Base-by-base conservation (phyloP, 2,113 vertebrate species). In the Anolis sagrei region DNA sequence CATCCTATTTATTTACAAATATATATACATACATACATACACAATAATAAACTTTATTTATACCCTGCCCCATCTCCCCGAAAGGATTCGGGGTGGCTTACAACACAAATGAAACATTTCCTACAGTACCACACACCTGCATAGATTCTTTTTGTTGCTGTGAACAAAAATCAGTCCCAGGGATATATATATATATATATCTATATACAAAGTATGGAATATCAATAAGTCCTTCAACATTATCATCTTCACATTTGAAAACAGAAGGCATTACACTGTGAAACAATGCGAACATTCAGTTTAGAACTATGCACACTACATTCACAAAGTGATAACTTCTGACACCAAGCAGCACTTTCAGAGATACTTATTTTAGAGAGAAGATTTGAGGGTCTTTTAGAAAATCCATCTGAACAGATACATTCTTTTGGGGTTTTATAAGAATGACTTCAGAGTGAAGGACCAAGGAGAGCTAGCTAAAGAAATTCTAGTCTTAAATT, bases 1-100 rank as follows among this genome's bases (percentile, higher is more conserved):
- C 94, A 95, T 95, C 95, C 95, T 97, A 95, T 96, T 93, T 97
- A 96, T 97, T 95, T 97, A 97, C 96, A 97, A 58, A 90, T 94
- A 92, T 94, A 96, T 92, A 92, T 86, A 91, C 29, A 96, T 92
- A 92, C 94, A 96, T 92, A 93, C 86, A n/a, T n/a, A n/a, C n/a
- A n/a, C n/a, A n/a, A n/a, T n/a, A n/a, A n/a, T n/a, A n/a, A n/a
- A n/a, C n/a, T n/a, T n/a, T n/a, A n/a, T n/a, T n/a, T n/a, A n/a
- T n/a, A n/a, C n/a, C n/a, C n/a, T n/a, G n/a, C n/a, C n/a, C n/a
- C n/a, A n/a, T n/a, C n/a, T n/a, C n/a, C n/a, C n/a, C n/a, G n/a
- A n/a, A n/a, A n/a, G n/a, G n/a, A n/a, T n/a, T n/a, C n/a, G n/a
- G n/a, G n/a, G n/a, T n/a, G n/a, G n/a, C n/a, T n/a, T n/a, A n/a